Percentiles rank a stretch among this genome's conserved stretches.
phyloP scores from a whole-genome alignment of 30 jellyfish, hydroid and myxozoan genomes.

The Hydractinia symbiolongicarpus region DNA sequence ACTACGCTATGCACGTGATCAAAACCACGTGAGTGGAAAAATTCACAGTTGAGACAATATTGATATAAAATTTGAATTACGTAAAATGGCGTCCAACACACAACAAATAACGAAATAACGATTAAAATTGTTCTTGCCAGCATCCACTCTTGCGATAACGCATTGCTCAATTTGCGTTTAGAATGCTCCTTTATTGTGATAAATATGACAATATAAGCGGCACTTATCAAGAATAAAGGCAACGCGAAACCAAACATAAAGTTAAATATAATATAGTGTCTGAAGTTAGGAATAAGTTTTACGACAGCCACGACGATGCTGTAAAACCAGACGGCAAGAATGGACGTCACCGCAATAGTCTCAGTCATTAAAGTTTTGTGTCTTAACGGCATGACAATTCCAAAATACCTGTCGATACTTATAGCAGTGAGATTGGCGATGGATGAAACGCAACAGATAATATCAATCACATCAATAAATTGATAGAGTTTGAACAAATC shows the following conservation, averaged over 20 bases:
- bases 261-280: slow-evolving; percentile 37
- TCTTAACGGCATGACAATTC: slow-evolving; percentile 60
- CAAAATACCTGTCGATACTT: slow-evolving; percentile 74
- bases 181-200: slow-evolving; percentile 28
- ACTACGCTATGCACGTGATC: slow-evolving; percentile 38
- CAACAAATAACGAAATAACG: slow-evolving; percentile 48
- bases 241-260: slow-evolving; percentile 50
- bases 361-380: slow-evolving; percentile 69
- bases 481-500: slow-evolving; percentile 27
- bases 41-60: slow-evolving; percentile 53
- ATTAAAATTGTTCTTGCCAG: slow-evolving; percentile 62
- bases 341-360: slow-evolving; percentile 33
- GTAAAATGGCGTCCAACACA: slow-evolving; percentile 82
- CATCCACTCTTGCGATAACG: slow-evolving; percentile 40
- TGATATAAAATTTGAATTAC: slow-evolving; percentile 35
- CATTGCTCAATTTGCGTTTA: slow-evolving; percentile 21
- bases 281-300: slow-evolving; percentile 23
- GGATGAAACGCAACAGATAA: slow-evolving; percentile 72
- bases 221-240: slow-evolving; percentile 54
- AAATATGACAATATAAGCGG: slow-evolving; percentile 42
- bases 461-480: slow-evolving; percentile 55
- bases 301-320: slow-evolving; percentile 43
- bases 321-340: slow-evolving; percentile 59
- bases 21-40: slow-evolving; percentile 9
- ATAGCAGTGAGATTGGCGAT: slow-evolving; percentile 62